A percentile compares a stretch with the other conserved stretches of the same genome.
Evolutionary conservation across 2,797 vertebrate species (phyloP).

Genomic region (Phaenicophaeus curvirostris): DNA sequence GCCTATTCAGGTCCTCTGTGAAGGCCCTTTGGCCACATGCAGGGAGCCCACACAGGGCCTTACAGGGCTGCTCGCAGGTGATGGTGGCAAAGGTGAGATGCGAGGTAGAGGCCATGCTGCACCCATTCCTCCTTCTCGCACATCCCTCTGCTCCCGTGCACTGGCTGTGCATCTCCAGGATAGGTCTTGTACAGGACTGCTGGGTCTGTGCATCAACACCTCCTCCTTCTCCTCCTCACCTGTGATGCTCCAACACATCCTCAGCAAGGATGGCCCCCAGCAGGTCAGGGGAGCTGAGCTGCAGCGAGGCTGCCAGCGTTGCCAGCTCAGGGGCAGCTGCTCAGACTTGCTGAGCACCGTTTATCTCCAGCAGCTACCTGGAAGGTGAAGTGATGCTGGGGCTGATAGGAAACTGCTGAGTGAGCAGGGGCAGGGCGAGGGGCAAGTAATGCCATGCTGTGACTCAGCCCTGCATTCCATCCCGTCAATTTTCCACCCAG

Average conservation of each 20-base stretch:
- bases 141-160: accelerated
- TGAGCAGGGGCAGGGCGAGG: neutral
- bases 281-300: neutral
- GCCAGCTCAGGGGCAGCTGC: neutral
- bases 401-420: neutral
- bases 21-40: neutral
- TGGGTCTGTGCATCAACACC: neutral
- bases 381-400: accelerated
- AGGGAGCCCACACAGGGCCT: accelerated
- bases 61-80: accelerated
- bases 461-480: neutral
- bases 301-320: neutral
- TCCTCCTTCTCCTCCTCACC: neutral
- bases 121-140: neutral
- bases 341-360: neutral
- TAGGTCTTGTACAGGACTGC: neutral
- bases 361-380: neutral
- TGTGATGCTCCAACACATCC: accelerated
- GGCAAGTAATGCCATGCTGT: neutral
- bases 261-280: neutral
- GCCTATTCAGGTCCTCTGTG: neutral
- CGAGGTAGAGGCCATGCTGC: accelerated
- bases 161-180: accelerated
- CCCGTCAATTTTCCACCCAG: neutral
- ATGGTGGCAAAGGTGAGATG: neutral